These are phyloP conservation scores for Spilogale gracilis DNA, from an alignment of 2,113 vertebrate genomes.

Conservation along the genomic window DNA sequence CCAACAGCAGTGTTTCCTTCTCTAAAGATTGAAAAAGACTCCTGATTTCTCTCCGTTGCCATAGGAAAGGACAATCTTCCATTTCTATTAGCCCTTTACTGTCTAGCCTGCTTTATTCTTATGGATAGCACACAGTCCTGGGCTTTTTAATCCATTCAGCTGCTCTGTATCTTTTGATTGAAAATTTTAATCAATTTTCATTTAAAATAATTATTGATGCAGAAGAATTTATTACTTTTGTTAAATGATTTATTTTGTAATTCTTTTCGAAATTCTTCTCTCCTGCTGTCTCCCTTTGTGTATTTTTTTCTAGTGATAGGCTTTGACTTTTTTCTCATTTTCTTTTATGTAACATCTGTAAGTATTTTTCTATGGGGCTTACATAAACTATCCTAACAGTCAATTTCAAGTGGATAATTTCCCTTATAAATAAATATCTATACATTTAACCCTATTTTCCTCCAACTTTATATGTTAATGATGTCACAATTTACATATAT, in stretches of 20 bases:
- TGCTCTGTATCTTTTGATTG: not conserved
- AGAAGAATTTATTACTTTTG: not conserved
- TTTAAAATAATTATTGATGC: not conserved
- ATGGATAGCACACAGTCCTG: not conserved
- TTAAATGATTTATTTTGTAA: not conserved
- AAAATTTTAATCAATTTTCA: not conserved
- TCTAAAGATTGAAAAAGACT: not conserved
- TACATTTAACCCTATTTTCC: not conserved
- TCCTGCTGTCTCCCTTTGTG: not conserved
- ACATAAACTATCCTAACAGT: not conserved
- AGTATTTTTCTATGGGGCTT: not conserved
- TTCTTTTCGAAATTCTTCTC: not conserved
- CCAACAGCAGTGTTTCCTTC: not conserved
- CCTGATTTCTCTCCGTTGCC: not conserved
- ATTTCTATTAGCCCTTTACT: not conserved
- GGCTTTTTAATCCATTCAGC: not conserved
- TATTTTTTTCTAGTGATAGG: not conserved
- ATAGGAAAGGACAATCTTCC: not conserved
- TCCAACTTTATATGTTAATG: not conserved
- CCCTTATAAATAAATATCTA: not conserved
- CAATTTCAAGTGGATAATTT: not conserved
- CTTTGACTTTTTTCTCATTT: not conserved
- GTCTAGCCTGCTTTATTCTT: not conserved
- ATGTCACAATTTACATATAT: not conserved
- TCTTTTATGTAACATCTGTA: not conserved